Evolutionary conservation across 2,113 vertebrate species (phyloP), one percentile per base, ranked within the genome.

Genomic region (Amazona guildingii): DNA sequence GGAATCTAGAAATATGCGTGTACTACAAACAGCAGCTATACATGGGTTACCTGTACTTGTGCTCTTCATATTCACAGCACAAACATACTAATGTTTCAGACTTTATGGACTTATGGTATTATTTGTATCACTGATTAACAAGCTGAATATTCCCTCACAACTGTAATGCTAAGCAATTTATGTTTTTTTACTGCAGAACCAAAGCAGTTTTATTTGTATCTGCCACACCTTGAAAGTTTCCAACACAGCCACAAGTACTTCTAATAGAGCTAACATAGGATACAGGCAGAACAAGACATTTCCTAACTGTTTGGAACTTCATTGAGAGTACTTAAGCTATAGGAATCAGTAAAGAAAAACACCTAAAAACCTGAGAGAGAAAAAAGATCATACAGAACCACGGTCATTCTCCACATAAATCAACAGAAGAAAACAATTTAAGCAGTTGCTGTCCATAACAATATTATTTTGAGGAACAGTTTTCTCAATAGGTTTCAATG

Each of bases 291-390:
- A 55, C 4, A 21, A 2, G 4, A 46, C 7, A 55, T 33, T 76
- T 78, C 25, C 41, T 37, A 82, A 79, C 46, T 35, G 25, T 37
- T 55, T 6, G 68, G 62, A 64, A 43, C 67, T 68, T 85, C 78
- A 31, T 0, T 52, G 49, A 1, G 1, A 61, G 29, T 0, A 2
- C 54, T 86, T 74, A 44, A 48, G 24, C 5, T 9, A 72, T 21
- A 92, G 49, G 62, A 91, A 88, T 76, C 1, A 2, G 13, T 55
- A 89, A 73, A 93, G 77, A 86, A 70, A 91, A 87, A 44, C 8
- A 84, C 28, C 66, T 91, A 70, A 37, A 66, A 80, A 82, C 6
- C 52, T 46, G 27, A 86, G 11, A 14, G 37, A 67, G 41, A 59
- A 33, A 37, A 67, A 68, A 55, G 81, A 48, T 44, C 20, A 25